Evolutionary conservation across 2,888 invertebrate species (phyloP), one percentile per base, ranked within the genome.

Genomic region (Falcaria lacertinaria): DNA sequence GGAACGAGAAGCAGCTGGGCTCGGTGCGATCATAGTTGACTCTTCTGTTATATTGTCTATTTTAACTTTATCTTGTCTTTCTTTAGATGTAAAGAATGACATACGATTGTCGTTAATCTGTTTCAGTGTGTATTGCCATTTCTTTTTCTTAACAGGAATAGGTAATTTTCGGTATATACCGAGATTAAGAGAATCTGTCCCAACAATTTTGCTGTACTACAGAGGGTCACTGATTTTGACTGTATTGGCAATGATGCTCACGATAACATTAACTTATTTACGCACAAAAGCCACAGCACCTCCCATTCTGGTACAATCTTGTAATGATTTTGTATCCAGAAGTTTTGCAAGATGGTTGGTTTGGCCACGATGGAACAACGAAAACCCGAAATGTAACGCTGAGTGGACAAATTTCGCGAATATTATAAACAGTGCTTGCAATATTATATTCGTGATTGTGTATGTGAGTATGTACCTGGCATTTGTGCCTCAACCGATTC

Each of bases 101-200:
- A 40, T 54, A 2, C 60, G 82, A 1, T 43, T 75, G 2, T 34
- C 43, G 4, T 17, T 80, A 0, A 13, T 55, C 0, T 60, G 55
- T 43, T 70, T 78, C 2, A 72, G 66, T 44, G 34, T 79, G 3
- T 35, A 69, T 0, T 51, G 60, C 1, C 75, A 82, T 49, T 68
- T 64, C 4, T 48, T 48, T 15, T 63, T 68, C 33, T 32, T 74
- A 8, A 44, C 47, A 2, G 51, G 58, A 1, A 45, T 78, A 7
- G 52, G 47, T 4, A 35, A 33, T n/a, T n/a, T n/a, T n/a, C n/a
- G n/a, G 2, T 39, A 50, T 11, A 51, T 80, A 8, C 78, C 80
- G 0, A 60, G 47, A 17, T 43, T 65, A 4, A 58, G 55, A 7
- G 11, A 40, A 0, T 55, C 66, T 2, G 42, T 60, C 0, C 84